Conservation (phyloP, 35 echinoderm and acorn worm genomes). For the Acanthaster planci region DNA sequence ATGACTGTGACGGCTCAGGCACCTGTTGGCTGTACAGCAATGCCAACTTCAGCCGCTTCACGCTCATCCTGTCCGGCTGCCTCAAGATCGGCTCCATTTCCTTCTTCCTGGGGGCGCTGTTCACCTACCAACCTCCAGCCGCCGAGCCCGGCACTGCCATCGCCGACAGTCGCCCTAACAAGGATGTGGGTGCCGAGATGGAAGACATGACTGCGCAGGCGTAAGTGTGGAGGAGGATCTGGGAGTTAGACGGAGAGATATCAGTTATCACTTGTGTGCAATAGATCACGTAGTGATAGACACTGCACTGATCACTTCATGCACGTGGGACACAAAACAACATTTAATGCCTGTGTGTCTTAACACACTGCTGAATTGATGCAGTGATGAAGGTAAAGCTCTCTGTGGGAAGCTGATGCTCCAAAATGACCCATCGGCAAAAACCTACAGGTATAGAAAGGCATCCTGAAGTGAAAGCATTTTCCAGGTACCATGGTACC, state of each 20-base stretch:
- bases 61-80: slow-evolving; percentile 61
- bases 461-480: no score
- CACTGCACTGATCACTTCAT: no score
- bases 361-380: no score
- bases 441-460: no score
- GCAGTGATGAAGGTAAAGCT: no score
- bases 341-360: no score
- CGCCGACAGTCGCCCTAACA: background rate
- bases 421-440: no score
- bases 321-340: no score
- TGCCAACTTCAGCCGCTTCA: slow-evolving; percentile 45
- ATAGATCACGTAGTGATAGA: no score
- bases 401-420: no score
- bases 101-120: slow-evolving; percentile 71
- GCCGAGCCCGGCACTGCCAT: background rate
- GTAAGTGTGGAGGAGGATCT: background rate
- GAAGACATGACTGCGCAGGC: background rate
- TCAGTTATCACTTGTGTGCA: no score
- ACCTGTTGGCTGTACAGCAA: slow-evolving; percentile 89
- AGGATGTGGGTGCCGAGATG: background rate
- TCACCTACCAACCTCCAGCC: slow-evolving; percentile 61
- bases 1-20: slow-evolving; percentile 48
- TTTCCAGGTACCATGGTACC: no score
- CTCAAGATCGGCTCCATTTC: slow-evolving; percentile 71
- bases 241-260: background rate